Evolutionary conservation across 2,888 invertebrate species (phyloP), one percentile per base, ranked within the genome.

Genomic region (Pyrocoelia pectoralis): DNA sequence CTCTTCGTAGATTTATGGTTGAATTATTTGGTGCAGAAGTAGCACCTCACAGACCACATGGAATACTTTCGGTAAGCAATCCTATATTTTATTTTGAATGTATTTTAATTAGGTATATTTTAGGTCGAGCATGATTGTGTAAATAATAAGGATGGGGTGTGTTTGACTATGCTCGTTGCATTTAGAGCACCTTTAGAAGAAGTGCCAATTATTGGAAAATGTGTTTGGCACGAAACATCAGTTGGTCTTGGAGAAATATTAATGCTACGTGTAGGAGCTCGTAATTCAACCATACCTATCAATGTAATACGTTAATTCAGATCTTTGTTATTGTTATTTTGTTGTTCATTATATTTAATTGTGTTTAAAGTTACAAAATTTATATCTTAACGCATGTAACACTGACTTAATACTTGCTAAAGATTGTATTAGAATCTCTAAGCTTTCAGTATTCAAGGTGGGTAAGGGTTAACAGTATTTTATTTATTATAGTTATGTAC

Each of bases 1-100:
- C 94, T 51, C 81, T 96, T 67, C 88, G 93, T 70, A 90, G 91
- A 78, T 96, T 94, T 79, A 94, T 96, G 94, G 90, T 93, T 66
- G 93, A 95, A 81, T 87, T 95, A 76, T 95, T 95, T 84, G 95
- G 95, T 14, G 89, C 92, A 56, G 94, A 92, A 77, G 88, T 95
- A 18, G 91, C 94, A 0, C 88, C 90, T 66, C 95, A 95, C 79
- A 86, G 91, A 71, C 95, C 94, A 0, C 86, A 92, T 73, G 95
- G 95, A 0, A 79, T 95, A 18, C 81, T 95, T 19, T 89, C 90
- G 68, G 84, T 81, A 73, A 73, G 75, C 60, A 8, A 9, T 58
- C 1, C 8, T 24, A 13, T 33, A 19, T 60, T 46, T 33, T 46
- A 13, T 13, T 43, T 19, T 59, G n/a, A n/a, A n/a, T 58, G 10